Conservation (phyloP, 2,797 vertebrate species). For the Numenius phaeopus region DNA sequence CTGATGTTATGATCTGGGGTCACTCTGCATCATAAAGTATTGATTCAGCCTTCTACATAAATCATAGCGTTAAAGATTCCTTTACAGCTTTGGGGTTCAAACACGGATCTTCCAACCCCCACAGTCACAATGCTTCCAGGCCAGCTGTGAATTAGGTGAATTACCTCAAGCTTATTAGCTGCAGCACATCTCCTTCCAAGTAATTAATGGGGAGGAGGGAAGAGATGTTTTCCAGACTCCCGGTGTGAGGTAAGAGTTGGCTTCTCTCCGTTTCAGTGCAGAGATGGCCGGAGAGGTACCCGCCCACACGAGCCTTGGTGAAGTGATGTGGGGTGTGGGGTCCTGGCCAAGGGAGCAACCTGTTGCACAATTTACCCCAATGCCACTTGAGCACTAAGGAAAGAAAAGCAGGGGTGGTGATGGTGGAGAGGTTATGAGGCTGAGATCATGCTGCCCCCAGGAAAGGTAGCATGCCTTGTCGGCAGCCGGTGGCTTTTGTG, state of each 20-base stretch:
- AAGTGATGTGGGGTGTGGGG: background rate
- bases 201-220: conserved; percentile 9
- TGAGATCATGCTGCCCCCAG: background rate
- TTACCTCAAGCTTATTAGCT: conserved; percentile 52
- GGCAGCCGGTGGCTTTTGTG: background rate
- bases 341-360: background rate
- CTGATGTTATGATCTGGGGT: background rate
- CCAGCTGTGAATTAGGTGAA: conserved; percentile 15
- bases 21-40: background rate
- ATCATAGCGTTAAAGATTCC: background rate
- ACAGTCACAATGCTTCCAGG: background rate
- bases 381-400: background rate
- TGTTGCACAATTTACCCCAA: background rate
- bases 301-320: background rate
- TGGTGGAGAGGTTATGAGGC: background rate
- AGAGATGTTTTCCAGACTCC: conserved; percentile 5
- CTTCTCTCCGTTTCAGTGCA: background rate
- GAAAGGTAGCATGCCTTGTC: background rate
- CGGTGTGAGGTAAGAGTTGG: conserved; percentile 57
- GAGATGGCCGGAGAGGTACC: background rate
- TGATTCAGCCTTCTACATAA: background rate
- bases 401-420: background rate
- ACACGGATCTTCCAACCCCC: background rate
- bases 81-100: background rate
- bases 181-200: conserved; percentile 7